phyloP scores from a whole-genome alignment of 2,797 vertebrate genomes.

The Gallinago nigripennis region DNA sequence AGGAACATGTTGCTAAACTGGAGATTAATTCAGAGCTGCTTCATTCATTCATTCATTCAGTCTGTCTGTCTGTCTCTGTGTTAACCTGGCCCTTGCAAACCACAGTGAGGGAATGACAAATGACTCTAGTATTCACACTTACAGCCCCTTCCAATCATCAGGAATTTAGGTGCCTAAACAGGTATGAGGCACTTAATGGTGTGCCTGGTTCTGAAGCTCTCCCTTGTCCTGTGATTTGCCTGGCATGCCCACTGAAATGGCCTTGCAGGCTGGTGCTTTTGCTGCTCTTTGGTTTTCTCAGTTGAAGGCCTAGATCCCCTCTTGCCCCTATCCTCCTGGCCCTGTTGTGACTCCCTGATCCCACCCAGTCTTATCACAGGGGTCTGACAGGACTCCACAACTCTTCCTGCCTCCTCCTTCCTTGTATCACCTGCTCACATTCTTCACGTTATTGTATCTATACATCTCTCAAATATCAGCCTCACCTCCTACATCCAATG shows the following conservation, averaged over 20 bases:
- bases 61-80: not conserved
- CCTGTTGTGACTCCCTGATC: not conserved
- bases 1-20: not conserved
- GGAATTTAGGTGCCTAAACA: not conserved
- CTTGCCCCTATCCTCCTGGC: not conserved
- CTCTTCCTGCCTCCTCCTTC: not conserved
- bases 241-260: not conserved
- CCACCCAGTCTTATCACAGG: not conserved
- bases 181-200: not conserved
- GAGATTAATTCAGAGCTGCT: constrained; percentile 17
- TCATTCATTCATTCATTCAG: not conserved
- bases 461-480: not conserved
- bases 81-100: not conserved
- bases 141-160: not conserved
- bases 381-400: not conserved
- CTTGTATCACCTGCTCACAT: not conserved
- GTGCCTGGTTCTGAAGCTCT: not conserved
- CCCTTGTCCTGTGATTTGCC: not conserved
- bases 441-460: not conserved
- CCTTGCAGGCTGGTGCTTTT: not conserved
- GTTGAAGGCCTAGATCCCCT: not conserved
- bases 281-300: not conserved
- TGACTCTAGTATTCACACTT: not conserved
- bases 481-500: not conserved
- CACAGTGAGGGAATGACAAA: not conserved